Conservation (phyloP, 2,113 vertebrate species). For the Caranx ignobilis region DNA sequence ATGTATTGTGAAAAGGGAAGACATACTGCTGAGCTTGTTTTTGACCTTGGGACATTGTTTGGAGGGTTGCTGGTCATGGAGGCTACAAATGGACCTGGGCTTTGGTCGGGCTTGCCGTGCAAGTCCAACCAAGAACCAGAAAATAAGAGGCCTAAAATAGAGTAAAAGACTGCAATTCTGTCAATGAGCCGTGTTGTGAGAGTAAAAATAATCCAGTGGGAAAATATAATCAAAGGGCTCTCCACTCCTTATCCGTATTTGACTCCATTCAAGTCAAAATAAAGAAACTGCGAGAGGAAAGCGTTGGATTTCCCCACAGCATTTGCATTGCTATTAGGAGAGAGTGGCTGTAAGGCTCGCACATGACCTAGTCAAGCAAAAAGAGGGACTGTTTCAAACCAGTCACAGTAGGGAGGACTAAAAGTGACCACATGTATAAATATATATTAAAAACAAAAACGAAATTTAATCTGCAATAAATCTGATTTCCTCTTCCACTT, state of each 20-base stretch:
- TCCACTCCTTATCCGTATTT: conserved; percentile 33
- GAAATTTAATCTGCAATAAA: background rate
- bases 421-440: background rate
- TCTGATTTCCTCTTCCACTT: background rate
- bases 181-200: conserved; percentile 71
- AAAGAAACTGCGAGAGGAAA: conserved; percentile 17
- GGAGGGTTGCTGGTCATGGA: conserved; percentile 16
- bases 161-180: conserved; percentile 68
- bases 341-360: background rate
- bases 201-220: conserved; percentile 72
- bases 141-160: conserved; percentile 70
- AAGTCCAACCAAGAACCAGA: conserved; percentile 56
- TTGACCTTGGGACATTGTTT: conserved; percentile 14
- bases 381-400: background rate
- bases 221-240: conserved; percentile 68
- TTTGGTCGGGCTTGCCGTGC: conserved; percentile 16
- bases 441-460: background rate
- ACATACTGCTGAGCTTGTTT: conserved; percentile 29
- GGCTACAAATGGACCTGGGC: conserved; percentile 44
- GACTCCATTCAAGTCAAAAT: conserved; percentile 53
- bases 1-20: background rate
- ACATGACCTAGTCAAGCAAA: conserved; percentile 5
- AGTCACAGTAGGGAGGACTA: background rate
- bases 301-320: conserved; percentile 31
- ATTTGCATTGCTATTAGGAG: background rate